Percentiles rank a stretch among this genome's conserved stretches.
Evolutionary conservation across 2,113 vertebrate species (phyloP).

Genomic region (Cinclus mexicanus): DNA sequence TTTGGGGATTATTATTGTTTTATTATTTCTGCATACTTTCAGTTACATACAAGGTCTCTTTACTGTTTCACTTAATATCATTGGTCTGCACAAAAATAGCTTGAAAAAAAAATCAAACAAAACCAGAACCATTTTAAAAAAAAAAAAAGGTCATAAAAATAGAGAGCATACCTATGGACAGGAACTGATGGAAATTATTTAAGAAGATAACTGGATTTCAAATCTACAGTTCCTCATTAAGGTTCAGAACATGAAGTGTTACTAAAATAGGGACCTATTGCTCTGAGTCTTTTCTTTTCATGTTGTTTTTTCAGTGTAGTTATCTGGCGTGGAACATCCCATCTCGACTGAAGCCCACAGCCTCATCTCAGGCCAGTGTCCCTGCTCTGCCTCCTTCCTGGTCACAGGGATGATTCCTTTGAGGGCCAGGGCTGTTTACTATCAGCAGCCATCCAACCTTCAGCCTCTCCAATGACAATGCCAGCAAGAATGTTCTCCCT

Average conservation of each 20-base stretch:
- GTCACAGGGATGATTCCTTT: not conserved
- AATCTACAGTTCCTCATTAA: not conserved
- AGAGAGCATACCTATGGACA: not conserved
- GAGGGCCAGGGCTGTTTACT: not conserved
- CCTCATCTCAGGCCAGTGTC: not conserved
- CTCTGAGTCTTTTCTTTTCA: not conserved
- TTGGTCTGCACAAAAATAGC: not conserved
- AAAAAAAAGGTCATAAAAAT: not conserved
- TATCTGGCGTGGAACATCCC: not conserved
- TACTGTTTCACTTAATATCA: not conserved
- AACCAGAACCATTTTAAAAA: not conserved
- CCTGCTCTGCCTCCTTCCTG: not conserved
- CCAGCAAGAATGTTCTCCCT: not conserved
- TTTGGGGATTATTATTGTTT: not conserved
- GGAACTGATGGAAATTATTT: not conserved
- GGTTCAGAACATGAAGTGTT: not conserved
- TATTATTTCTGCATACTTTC: not conserved
- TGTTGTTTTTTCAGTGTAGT: not conserved
- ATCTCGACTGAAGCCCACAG: accelerated
- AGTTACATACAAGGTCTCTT: not conserved
- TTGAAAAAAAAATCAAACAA: not conserved
- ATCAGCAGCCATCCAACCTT: not conserved
- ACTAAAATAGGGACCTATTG: slow-evolving; percentile 8
- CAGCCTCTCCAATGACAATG: not conserved
- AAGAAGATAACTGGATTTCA: slow-evolving; percentile 2